Conservation (phyloP, 2,888 invertebrate genomes). For the Sturmia bella region DNA sequence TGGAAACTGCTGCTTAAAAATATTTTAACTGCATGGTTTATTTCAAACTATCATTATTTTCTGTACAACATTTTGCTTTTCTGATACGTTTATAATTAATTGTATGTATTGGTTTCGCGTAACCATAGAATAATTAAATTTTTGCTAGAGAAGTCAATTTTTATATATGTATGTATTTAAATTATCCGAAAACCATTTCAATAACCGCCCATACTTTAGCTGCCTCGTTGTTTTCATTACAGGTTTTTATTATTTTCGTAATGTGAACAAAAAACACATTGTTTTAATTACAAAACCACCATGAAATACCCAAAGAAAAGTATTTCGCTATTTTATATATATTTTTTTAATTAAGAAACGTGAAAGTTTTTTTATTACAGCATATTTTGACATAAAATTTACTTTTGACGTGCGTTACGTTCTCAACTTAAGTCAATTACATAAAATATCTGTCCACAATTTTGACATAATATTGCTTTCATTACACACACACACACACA, state of each 20-base stretch:
- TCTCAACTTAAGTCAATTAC: conserved; percentile 38
- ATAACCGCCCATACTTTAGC: too few species aligned
- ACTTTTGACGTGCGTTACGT: background rate
- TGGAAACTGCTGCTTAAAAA: too few species aligned
- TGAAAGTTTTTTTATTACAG: background rate
- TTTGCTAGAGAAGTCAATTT: too few species aligned
- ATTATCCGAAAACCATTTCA: too few species aligned
- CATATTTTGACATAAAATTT: conserved; percentile 13
- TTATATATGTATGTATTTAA: too few species aligned
- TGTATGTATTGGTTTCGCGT: too few species aligned
- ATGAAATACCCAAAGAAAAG: conserved; percentile 1
- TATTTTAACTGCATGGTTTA: too few species aligned
- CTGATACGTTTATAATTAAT: too few species aligned
- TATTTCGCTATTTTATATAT: background rate
- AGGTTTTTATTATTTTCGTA: background rate
- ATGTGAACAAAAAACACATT: conserved; percentile 18
- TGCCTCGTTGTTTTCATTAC: too few species aligned
- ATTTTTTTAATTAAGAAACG: conserved; percentile 17
- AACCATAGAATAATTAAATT: too few species aligned
- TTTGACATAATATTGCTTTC: conserved; percentile 65
- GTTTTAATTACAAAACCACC: conserved; percentile 48
- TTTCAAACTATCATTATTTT: too few species aligned
- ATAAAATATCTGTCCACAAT: conserved; percentile 57
- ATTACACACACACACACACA: conserved; percentile 30
- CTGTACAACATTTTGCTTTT: too few species aligned